Evolutionary conservation across 2,888 invertebrate genomes (phyloP).

Genomic region (Drosophila setosimentum): DNA sequence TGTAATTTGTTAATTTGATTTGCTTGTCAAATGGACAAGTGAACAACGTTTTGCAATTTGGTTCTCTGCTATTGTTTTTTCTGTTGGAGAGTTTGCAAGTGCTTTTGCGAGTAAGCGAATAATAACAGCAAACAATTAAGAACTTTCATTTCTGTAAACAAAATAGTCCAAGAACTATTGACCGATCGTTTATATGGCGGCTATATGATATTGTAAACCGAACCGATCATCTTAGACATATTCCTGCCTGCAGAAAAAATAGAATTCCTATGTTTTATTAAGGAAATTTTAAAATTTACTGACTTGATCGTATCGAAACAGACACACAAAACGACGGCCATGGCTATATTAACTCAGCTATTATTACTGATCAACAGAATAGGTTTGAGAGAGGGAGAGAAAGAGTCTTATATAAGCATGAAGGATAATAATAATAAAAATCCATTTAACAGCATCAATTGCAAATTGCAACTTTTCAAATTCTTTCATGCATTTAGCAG

Average conservation of each 20-base stretch:
- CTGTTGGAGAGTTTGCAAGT: neutral
- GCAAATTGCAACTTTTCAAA: slow-evolving; percentile 1
- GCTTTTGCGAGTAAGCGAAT: neutral
- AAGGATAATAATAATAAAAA: neutral
- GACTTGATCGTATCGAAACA: too few relatives aligned
- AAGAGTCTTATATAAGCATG: neutral
- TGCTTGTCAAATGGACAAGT: slow-evolving; percentile 18
- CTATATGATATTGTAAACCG: neutral
- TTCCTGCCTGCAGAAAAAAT: neutral
- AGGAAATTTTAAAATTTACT: neutral
- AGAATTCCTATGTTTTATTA: neutral
- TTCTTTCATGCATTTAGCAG: slow-evolving; percentile 4
- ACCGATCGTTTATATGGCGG: too few relatives aligned
- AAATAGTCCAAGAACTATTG: too few relatives aligned
- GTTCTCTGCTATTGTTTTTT: neutral
- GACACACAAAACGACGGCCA: too few relatives aligned
- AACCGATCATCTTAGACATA: neutral
- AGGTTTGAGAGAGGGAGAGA: neutral
- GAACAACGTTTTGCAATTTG: neutral
- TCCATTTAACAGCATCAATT: neutral
- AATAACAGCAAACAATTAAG: neutral
- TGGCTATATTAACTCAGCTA: too few relatives aligned
- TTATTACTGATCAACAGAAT: neutral
- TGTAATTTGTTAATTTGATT: slow-evolving; percentile 7
- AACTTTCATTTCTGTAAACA: neutral